Evolutionary conservation across 2,113 vertebrate species (phyloP).

Genomic region (Emydura subglobosa): DNA sequence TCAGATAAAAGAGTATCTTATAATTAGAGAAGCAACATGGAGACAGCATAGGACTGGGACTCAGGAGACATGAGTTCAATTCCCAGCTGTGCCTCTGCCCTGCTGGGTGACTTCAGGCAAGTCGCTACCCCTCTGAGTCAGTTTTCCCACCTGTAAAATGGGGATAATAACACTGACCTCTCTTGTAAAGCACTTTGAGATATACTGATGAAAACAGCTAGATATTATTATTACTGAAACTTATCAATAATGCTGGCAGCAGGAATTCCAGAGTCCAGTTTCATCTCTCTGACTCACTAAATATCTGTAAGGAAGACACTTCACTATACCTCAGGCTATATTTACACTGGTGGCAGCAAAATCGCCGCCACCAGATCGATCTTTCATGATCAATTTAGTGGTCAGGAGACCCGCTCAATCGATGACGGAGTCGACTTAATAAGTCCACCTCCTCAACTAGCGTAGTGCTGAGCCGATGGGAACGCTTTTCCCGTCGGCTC

Average conservation of each 20-base stretch:
- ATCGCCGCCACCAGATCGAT: too few relatives aligned
- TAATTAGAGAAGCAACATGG: not conserved
- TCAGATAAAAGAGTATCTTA: not conserved
- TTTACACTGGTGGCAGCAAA: too few relatives aligned
- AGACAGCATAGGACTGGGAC: not conserved
- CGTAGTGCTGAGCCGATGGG: too few relatives aligned
- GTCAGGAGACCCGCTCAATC: too few relatives aligned
- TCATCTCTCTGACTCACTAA: not conserved
- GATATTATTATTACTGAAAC: not conserved
- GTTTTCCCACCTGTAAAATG: not conserved
- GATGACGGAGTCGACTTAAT: too few relatives aligned
- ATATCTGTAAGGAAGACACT: not conserved
- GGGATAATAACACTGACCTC: not conserved
- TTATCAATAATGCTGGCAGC: not conserved
- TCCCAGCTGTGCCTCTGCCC: not conserved
- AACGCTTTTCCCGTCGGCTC: too few relatives aligned
- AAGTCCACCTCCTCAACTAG: too few relatives aligned
- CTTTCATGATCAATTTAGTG: too few relatives aligned
- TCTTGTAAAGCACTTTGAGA: not conserved
- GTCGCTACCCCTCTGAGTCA: not conserved
- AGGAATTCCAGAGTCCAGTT: not conserved
- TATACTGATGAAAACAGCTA: not conserved
- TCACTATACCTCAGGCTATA: not conserved
- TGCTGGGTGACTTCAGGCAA: rapidly evolving
- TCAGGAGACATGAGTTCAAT: not conserved